Percentiles rank a stretch among this genome's conserved stretches.
phyloP scores from a whole-genome alignment of 2,113 vertebrate genomes.

The Bothrops jararaca region DNA sequence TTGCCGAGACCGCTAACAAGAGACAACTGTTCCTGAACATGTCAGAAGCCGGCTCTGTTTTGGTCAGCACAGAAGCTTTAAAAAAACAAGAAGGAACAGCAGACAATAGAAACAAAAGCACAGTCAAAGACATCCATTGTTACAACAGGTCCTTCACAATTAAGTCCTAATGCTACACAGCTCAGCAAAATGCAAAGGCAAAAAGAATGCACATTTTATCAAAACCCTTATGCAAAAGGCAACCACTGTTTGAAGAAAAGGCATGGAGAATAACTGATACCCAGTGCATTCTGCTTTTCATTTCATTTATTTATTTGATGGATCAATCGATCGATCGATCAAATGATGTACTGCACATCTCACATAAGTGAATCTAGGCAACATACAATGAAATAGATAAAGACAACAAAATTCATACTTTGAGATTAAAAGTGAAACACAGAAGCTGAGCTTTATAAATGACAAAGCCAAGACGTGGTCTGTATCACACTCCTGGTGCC shows the following conservation, averaged over 20 bases:
- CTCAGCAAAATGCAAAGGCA: conserved; percentile 11
- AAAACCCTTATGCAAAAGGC: not conserved
- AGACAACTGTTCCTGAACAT: conserved; percentile 22
- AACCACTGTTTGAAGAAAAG: not conserved
- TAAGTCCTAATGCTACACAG: not conserved
- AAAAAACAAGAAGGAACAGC: not conserved
- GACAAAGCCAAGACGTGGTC: not conserved
- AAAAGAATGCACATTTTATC: not conserved
- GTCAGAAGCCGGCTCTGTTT: conserved; percentile 25
- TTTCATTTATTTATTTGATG: not conserved
- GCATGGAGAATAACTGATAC: not conserved
- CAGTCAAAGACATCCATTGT: not conserved
- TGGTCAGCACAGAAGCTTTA: not conserved
- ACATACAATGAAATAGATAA: not conserved
- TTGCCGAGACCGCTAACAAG: conserved; percentile 15
- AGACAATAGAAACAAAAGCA: not conserved
- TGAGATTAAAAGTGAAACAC: not conserved
- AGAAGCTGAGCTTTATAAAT: not conserved
- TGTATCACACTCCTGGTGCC: not conserved
- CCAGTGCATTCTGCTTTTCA: not conserved
- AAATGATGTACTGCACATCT: not conserved
- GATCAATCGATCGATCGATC: no score
- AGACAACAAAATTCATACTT: not conserved
- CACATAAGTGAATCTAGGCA: not conserved
- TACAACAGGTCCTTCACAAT: not conserved